Conservation (phyloP, 2,113 vertebrate genomes). For the Hiodon tergisus region DNA sequence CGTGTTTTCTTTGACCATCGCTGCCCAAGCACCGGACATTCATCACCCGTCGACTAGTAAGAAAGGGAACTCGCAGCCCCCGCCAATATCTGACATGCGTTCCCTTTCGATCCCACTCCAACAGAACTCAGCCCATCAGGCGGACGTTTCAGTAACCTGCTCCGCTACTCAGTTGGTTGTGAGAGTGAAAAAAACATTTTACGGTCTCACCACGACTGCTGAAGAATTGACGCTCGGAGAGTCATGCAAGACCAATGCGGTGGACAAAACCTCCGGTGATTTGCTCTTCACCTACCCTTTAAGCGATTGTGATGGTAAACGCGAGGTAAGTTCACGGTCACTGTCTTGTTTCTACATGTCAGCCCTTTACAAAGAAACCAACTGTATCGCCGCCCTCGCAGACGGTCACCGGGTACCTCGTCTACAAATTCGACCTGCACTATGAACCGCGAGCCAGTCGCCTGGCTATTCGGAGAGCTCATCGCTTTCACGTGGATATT, state of each 20-base stretch:
- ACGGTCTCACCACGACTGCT: slow-evolving; percentile 40
- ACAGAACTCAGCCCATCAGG: no score
- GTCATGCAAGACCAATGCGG: slow-evolving; percentile 52
- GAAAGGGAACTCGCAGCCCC: no score
- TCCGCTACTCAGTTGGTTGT: no score
- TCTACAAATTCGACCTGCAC: slow-evolving; percentile 52
- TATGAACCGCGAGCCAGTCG: slow-evolving; percentile 38
- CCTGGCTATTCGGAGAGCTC: slow-evolving; percentile 18
- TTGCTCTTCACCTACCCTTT: slow-evolving; percentile 55
- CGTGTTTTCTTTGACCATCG: no score
- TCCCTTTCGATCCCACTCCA: no score
- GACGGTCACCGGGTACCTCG: slow-evolving; percentile 35
- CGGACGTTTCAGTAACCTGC: no score
- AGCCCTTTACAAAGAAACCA: neutral
- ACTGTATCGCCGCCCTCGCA: slow-evolving; percentile 22
- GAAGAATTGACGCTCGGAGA: slow-evolving; percentile 49
- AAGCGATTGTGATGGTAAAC: slow-evolving; percentile 44
- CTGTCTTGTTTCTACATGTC: neutral
- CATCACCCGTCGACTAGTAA: no score
- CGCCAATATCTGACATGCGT: no score
- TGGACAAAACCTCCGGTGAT: slow-evolving; percentile 42
- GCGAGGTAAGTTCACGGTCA: slow-evolving; percentile 39
- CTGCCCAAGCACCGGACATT: no score
- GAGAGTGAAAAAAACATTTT: slow-evolving; percentile 24
- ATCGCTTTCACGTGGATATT: slow-evolving; percentile 40